Evolutionary conservation across 2,113 vertebrate species (phyloP).

Genomic region (Morone chrysops): DNA sequence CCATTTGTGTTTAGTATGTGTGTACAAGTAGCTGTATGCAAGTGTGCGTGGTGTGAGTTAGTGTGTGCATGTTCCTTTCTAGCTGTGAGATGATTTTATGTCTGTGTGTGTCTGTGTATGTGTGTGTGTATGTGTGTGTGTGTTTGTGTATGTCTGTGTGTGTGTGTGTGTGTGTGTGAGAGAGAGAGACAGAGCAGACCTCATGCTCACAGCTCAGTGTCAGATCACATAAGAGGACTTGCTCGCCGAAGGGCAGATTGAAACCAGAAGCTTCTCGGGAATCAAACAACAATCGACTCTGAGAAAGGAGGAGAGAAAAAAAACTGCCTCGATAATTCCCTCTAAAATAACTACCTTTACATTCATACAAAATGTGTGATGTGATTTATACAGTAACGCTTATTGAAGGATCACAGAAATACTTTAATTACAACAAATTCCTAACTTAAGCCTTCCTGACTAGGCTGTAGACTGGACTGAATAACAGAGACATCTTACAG

Average conservation of each 20-base stretch:
- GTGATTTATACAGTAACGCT: background rate
- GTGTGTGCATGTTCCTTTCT: conserved; percentile 7
- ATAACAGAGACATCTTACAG: too few species aligned
- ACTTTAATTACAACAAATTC: background rate
- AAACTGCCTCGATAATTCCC: conserved; percentile 3
- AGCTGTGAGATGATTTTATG: background rate
- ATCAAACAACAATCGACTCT: conserved; percentile 5
- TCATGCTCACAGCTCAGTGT: conserved; percentile 34
- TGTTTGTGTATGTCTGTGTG: background rate
- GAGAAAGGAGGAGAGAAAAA: conserved; percentile 1
- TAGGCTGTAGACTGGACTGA: too few species aligned
- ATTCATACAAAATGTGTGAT: background rate
- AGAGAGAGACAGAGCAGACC: conserved; percentile 20
- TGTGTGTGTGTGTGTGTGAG: conserved; percentile 30
- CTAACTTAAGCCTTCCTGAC: too few species aligned
- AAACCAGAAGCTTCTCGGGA: conserved; percentile 47
- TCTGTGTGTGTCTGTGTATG: background rate
- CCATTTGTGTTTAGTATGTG: background rate
- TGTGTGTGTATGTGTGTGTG: background rate
- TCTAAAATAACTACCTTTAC: background rate
- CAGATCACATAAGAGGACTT: conserved; percentile 44
- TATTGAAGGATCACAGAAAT: background rate
- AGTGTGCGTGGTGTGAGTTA: background rate
- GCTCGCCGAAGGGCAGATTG: conserved; percentile 36
- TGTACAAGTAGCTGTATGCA: background rate